Evolutionary conservation across 2,113 vertebrate genomes (phyloP).

Genomic region (Scytalopus superciliaris): DNA sequence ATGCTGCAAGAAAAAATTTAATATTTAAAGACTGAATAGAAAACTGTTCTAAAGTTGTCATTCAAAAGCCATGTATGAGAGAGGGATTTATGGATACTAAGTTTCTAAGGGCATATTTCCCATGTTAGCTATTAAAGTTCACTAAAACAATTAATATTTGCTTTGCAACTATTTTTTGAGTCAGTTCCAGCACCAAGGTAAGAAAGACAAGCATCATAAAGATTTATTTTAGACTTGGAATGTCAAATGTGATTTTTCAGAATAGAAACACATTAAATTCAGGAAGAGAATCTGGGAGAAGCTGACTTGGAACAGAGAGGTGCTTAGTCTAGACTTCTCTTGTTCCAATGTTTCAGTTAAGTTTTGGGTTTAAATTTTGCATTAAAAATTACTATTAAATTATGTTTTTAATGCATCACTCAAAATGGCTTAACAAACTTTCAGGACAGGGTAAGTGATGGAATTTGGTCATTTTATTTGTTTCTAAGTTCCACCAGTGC

Average conservation of each 20-base stretch:
- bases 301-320: neutral
- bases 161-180: neutral
- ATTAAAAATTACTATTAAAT: neutral
- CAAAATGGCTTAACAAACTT: neutral
- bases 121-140: neutral
- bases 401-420: neutral
- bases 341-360: neutral
- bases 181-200: neutral
- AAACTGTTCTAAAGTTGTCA: neutral
- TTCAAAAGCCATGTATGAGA: neutral
- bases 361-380: neutral
- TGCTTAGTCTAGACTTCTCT: neutral
- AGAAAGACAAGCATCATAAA: neutral
- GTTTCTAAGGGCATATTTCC: neutral
- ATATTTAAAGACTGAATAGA: neutral
- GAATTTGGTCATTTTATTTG: neutral
- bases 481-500: neutral
- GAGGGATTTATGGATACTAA: neutral
- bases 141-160: neutral
- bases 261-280: neutral
- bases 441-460: neutral
- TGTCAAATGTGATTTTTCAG: neutral
- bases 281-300: neutral
- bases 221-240: neutral
- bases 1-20: constrained; percentile 1